Evolutionary conservation across 53 echinoderm and acorn worm species (phyloP), one percentile per base, ranked within the genome.

Genomic region (Zoroaster sp.): DNA sequence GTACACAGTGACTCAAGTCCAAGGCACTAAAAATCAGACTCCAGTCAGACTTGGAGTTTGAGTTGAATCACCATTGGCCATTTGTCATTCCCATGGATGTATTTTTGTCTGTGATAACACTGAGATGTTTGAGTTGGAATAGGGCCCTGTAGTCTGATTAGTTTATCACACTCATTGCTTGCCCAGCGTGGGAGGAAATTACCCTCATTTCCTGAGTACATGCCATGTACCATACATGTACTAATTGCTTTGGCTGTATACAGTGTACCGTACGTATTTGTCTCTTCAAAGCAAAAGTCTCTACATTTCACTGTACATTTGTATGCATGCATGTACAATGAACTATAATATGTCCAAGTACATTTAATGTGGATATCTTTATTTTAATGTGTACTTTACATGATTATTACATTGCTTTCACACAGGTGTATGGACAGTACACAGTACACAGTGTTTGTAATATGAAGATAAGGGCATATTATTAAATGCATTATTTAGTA

Each of bases 191-290:
- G n/a, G n/a, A 54, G 81, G 67, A 81, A 81, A 81, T 81, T 81
- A 66, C n/a, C 18, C 67, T 25, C 65, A 81, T 81, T 81, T 81
- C 81, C 67, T 67, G 66, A 28, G 67, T 67, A 35, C 55, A 11
- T 25, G 28, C 21, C 28, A 28, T 59, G 63, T 59, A 10, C 63
- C 63, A 9, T 59, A 25, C 21, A 21, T 28, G 17, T 59, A 59
- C 63, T 25, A 21, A 21, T 47, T 28, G 63, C 25, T 25, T 25
- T 23, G n/a, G n/a, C n/a, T n/a, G n/a, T n/a, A n/a, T n/a, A n/a
- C n/a, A n/a, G n/a, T n/a, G n/a, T n/a, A n/a, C n/a, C n/a, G n/a
- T n/a, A n/a, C n/a, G n/a, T n/a, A n/a, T n/a, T n/a, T n/a, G n/a
- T n/a, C n/a, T n/a, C n/a, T n/a, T n/a, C n/a, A n/a, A n/a, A n/a